phyloP scores from a whole-genome alignment of 2,113 vertebrate species.

The Macheiramphus alcinus region DNA sequence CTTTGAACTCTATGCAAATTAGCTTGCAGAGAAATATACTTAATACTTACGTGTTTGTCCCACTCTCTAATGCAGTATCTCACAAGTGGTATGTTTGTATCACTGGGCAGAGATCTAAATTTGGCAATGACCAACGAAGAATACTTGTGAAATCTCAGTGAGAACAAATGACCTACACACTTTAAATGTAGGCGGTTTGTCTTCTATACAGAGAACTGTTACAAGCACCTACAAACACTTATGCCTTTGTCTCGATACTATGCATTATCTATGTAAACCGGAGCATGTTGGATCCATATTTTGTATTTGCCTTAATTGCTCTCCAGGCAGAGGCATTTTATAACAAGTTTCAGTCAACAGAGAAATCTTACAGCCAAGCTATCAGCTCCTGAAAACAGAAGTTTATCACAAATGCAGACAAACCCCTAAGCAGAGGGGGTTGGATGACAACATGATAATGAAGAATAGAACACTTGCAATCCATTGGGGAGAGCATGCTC shows the following conservation, averaged over 20 bases:
- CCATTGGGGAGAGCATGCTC: not conserved
- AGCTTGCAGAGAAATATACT: not conserved
- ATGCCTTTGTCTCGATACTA: not conserved
- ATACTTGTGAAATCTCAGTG: not conserved
- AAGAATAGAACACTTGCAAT: not conserved
- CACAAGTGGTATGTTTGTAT: fast-evolving
- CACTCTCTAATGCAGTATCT: not conserved
- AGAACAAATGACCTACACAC: not conserved
- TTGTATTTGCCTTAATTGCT: not conserved
- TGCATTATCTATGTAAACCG: not conserved
- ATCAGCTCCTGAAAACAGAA: slow-evolving; percentile 1
- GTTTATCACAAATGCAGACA: slow-evolving; percentile 17
- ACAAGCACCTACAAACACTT: not conserved
- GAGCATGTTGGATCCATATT: not conserved
- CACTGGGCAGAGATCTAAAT: not conserved
- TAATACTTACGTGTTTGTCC: fast-evolving
- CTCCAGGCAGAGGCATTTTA: slow-evolving; percentile 18
- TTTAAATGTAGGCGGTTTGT: not conserved
- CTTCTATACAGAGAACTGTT: not conserved
- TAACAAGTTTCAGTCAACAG: not conserved
- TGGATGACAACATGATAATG: slow-evolving; percentile 56
- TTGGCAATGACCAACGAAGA: not conserved
- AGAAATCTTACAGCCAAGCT: slow-evolving; percentile 5
- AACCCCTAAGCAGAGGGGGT: not conserved
- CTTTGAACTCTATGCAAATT: not conserved